Evolutionary conservation across 2,888 invertebrate genomes (phyloP), one percentile per base, ranked within the genome.

Genomic region (Hydroisotoma schaefferi): DNA sequence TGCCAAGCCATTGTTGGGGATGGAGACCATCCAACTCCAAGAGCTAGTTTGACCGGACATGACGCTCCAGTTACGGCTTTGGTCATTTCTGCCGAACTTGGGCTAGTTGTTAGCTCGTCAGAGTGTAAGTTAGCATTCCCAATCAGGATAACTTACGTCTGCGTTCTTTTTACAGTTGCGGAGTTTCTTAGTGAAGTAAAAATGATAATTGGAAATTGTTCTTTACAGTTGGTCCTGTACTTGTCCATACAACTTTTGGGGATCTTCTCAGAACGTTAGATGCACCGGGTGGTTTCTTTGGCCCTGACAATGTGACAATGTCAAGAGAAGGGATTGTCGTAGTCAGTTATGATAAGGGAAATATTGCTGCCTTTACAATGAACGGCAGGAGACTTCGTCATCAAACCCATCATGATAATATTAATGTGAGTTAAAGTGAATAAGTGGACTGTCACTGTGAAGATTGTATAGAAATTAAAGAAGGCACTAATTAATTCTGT

Each of bases 211-310:
- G 47, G 12, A 33, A 20, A 15, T 60, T n/a, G n/a, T n/a, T 54
- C 12, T 44, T 47, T 52, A 4, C 77, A 93, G 97, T 87, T 80
- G 98, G 98, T 1, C 94, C 95, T 0, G 94, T 98, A 43, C 82
- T 99, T 67, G 91, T 99, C 60, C 99, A 99, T 80, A 98, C 99
- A 61, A 94, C 97, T 20, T 92, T 93, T 78, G 99, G 99, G 47
- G 99, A 99, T 78, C 81, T 98, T 49, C 81, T 99, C 71, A 84
- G 97, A 72, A 89, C 94, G n/a, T 80, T 97, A 66, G 88, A 90
- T 71, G 85, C 88, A 10, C 91, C 91, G 2, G 83, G 81, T 73
- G 85, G 85, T 46, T 88, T 87, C 74, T 79, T 81, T 33, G 85
- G 85, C 51, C 95, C 88, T 33, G 88, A 89, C 76, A 87, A 93